Evolutionary conservation across 2,888 invertebrate species (phyloP).

Genomic region (Plebejus anna): DNA sequence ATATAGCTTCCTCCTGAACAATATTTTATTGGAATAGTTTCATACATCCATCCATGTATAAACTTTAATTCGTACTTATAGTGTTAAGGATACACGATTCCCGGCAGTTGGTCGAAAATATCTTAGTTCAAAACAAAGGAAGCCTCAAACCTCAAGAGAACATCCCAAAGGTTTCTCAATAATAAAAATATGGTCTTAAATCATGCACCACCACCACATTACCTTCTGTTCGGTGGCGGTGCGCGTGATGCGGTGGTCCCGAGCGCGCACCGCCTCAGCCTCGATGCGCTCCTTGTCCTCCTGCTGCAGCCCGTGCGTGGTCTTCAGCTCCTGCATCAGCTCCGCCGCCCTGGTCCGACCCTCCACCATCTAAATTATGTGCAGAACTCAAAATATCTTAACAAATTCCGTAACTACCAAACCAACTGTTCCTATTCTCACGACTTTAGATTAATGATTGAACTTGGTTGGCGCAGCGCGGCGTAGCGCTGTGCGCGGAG

Average conservation of each 20-base stretch:
- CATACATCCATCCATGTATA: neutral
- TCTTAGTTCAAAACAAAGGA: too few species aligned
- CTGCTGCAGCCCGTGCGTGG: slow-evolving; percentile 82
- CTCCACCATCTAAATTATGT: slow-evolving; percentile 81
- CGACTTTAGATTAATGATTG: too few species aligned
- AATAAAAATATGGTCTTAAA: too few species aligned
- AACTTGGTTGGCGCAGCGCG: too few species aligned
- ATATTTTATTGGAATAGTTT: neutral
- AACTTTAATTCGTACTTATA: too few species aligned
- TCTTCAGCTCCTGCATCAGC: slow-evolving; percentile 85
- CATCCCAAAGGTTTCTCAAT: too few species aligned
- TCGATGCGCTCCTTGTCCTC: slow-evolving; percentile 69
- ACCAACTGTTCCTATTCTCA: too few species aligned
- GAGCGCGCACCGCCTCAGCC: slow-evolving; percentile 56
- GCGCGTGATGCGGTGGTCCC: slow-evolving; percentile 55
- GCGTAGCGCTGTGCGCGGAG: too few species aligned
- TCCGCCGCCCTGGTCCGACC: slow-evolving; percentile 84
- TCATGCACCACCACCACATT: neutral
- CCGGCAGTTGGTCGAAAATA: too few species aligned
- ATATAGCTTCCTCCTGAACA: slow-evolving; percentile 73
- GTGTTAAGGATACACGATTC: neutral
- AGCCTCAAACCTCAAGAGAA: too few species aligned
- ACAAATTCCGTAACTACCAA: too few species aligned
- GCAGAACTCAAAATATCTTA: too few species aligned
- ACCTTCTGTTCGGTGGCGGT: slow-evolving; percentile 64